These are phyloP conservation scores for Bombylius major DNA, from an alignment of 2,888 invertebrate genomes.

Conservation along the genomic window DNA sequence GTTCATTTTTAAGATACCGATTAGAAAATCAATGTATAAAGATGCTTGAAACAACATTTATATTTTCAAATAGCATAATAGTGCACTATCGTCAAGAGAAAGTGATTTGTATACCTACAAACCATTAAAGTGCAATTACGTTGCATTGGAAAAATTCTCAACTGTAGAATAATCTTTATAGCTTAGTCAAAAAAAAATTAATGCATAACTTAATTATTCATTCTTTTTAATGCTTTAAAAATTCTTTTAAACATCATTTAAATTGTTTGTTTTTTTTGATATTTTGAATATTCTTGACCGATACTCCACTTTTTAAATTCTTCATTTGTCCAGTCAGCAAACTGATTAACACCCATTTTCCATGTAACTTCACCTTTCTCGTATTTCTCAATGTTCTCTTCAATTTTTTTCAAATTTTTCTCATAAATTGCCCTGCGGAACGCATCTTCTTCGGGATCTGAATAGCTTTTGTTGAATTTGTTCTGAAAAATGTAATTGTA, in stretches of 20 bases:
- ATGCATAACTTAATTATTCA: no score
- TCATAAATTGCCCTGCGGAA: not conserved
- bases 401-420: not conserved
- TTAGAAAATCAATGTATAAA: conserved; percentile 6
- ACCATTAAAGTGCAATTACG: no score
- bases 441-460: not conserved
- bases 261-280: no score
- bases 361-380: not conserved
- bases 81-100: no score
- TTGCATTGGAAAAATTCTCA: no score
- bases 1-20: conserved; percentile 3
- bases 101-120: no score
- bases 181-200: no score
- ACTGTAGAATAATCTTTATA: no score
- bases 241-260: no score
- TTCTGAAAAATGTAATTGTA: not conserved
- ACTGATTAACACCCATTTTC: not conserved
- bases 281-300: no score
- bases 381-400: not conserved
- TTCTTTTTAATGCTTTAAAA: no score
- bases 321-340: not conserved
- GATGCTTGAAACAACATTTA: not conserved
- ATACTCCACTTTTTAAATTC: not conserved
- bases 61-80: no score
- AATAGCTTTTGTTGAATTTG: not conserved